Percentiles rank a stretch among this genome's conserved stretches.
Conservation (phyloP, 2,888 invertebrate genomes). For the Dolichopus griseipennis region DNA sequence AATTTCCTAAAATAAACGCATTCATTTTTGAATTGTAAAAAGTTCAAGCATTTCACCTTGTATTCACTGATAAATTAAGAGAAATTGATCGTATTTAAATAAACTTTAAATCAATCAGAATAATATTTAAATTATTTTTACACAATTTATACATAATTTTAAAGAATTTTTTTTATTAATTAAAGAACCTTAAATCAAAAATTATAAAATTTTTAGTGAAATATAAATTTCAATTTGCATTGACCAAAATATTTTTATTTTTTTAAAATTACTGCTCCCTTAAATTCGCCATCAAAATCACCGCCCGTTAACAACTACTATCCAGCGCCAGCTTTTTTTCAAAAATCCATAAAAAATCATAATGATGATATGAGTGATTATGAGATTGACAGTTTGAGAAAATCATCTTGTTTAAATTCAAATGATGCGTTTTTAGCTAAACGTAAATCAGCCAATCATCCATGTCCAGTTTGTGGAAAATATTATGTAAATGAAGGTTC, state of each 20-base stretch:
- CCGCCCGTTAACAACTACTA: slow-evolving; percentile 11
- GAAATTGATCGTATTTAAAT: no score
- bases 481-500: slow-evolving; percentile 93
- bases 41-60: no score
- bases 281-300: slow-evolving; percentile 18
- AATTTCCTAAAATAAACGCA: no score
- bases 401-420: slow-evolving; percentile 24
- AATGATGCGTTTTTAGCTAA: slow-evolving; percentile 81
- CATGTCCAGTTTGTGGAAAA: slow-evolving; percentile 90
- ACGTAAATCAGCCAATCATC: slow-evolving; percentile 88
- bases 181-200: no score
- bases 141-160: no score
- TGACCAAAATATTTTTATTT: slow-evolving; percentile 18
- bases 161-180: no score
- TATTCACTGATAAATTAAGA: no score
- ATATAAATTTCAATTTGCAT: no score
- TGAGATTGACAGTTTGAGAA: neutral
- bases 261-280: slow-evolving; percentile 20
- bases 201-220: no score
- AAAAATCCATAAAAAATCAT: slow-evolving; percentile 18
- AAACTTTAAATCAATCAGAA: no score
- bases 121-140: no score
- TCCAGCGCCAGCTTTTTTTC: slow-evolving; percentile 21
- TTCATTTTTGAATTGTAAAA: no score
- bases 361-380: slow-evolving; percentile 4